phyloP scores from a whole-genome alignment of 1,140 invertebrate species.

The Chrysomallon squamiferum region DNA sequence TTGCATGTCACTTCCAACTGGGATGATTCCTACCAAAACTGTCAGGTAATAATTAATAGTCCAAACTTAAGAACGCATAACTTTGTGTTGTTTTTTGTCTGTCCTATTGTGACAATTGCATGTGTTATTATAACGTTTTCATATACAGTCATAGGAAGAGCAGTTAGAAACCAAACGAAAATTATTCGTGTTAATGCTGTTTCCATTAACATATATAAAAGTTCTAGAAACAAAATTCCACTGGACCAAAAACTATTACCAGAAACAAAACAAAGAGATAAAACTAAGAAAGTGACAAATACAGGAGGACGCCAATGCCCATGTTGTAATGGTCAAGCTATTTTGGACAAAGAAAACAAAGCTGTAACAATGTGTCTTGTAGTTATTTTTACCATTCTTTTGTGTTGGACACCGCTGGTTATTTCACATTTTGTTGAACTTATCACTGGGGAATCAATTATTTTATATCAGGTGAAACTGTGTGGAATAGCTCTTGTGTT shows the following conservation, averaged over 20 bases:
- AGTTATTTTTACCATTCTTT: slow-evolving; percentile 37
- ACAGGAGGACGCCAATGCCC: slow-evolving; percentile 20
- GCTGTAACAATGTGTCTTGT: slow-evolving; percentile 45
- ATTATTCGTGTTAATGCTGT: neutral
- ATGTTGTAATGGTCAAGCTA: slow-evolving; percentile 24
- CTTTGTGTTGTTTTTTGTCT: slow-evolving; percentile 44
- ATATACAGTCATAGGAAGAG: slow-evolving; percentile 36
- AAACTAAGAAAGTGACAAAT: neutral
- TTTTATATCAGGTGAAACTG: slow-evolving; percentile 50
- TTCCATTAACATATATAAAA: neutral
- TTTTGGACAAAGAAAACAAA: slow-evolving; percentile 39
- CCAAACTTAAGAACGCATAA: slow-evolving; percentile 26
- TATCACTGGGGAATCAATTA: slow-evolving; percentile 44
- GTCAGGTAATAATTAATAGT: slow-evolving; percentile 39
- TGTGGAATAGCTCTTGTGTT: slow-evolving; percentile 52
- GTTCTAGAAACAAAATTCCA: neutral
- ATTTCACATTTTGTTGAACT: slow-evolving; percentile 48
- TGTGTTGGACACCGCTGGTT: slow-evolving; percentile 49
- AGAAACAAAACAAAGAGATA: neutral
- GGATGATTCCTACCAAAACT: slow-evolving; percentile 29
- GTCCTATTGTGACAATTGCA: slow-evolving; percentile 35
- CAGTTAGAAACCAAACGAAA: slow-evolving; percentile 16
- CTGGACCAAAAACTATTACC: neutral
- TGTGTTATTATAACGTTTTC: slow-evolving; percentile 33
- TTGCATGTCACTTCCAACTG: slow-evolving; percentile 39